A percentile compares a stretch with the other conserved stretches of the same genome.
These are phyloP conservation scores for Apoda limacodes DNA, from an alignment of 2,888 invertebrate genomes.

Conservation along the genomic window DNA sequence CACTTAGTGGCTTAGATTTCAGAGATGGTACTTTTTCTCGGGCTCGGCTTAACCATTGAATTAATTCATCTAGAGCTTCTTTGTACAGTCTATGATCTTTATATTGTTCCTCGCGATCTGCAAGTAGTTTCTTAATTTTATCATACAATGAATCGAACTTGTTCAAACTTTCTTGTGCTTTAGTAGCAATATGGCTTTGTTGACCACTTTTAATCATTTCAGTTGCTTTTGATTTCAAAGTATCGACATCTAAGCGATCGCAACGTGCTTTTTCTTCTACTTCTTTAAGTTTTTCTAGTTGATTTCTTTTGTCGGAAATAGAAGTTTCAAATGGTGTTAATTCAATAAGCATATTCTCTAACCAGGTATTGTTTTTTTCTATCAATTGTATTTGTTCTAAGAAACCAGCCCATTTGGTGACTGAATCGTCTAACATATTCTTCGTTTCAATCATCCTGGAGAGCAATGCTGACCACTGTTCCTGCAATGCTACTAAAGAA, in stretches of 20 bases:
- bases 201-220: slow-evolving; percentile 90
- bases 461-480: slow-evolving; percentile 89
- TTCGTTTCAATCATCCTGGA: slow-evolving; percentile 93
- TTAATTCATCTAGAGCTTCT: slow-evolving; percentile 90
- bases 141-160: slow-evolving; percentile 85
- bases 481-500: slow-evolving; percentile 84
- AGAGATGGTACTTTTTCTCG: slow-evolving; percentile 90
- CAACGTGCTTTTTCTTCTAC: slow-evolving; percentile 90
- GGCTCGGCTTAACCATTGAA: slow-evolving; percentile 88
- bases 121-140: slow-evolving; percentile 79
- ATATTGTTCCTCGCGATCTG: slow-evolving; percentile 87
- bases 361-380: slow-evolving; percentile 83
- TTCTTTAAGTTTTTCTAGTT: slow-evolving; percentile 86
- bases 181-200: slow-evolving; percentile 83
- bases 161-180: slow-evolving; percentile 87
- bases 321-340: slow-evolving; percentile 81
- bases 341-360: slow-evolving; percentile 80
- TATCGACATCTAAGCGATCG: slow-evolving; percentile 91
- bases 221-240: slow-evolving; percentile 82
- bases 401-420: slow-evolving; percentile 92
- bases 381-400: slow-evolving; percentile 89
- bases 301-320: slow-evolving; percentile 87
- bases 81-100: slow-evolving; percentile 91
- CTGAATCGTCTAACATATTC: slow-evolving; percentile 86
- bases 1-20: slow-evolving; percentile 85